phyloP scores from a whole-genome alignment of 2,113 vertebrate genomes.

The Phrynosoma blainvillii region DNA sequence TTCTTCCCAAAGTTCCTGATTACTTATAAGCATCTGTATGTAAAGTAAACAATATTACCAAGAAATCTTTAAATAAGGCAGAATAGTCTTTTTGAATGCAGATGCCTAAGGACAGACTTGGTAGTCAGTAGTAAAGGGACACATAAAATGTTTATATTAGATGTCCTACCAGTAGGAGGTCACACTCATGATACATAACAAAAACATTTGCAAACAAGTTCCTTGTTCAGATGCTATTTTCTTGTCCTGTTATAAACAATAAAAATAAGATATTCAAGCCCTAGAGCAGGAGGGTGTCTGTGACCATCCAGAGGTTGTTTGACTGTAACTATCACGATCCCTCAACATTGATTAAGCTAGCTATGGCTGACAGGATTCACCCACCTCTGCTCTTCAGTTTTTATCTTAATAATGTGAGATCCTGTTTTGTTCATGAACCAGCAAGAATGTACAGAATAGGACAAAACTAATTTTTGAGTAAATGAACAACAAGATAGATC shows the following conservation, averaged over 20 bases:
- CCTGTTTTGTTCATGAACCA: too few species aligned
- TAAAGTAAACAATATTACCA: constrained; percentile 21
- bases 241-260: background rate
- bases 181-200: background rate
- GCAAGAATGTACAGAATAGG: too few species aligned
- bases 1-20: constrained; percentile 93
- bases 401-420: too few species aligned
- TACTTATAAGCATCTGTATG: constrained; percentile 81
- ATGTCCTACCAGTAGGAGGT: background rate
- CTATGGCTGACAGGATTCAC: too few species aligned
- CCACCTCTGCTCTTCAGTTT: too few species aligned
- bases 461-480: too few species aligned
- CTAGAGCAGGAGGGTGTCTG: background rate
- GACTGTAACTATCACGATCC: background rate
- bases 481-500: too few species aligned
- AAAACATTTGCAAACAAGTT: background rate
- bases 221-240: background rate
- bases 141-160: too few species aligned
- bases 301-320: background rate
- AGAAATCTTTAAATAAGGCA: background rate
- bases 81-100: background rate
- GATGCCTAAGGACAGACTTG: background rate
- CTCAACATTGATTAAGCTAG: too few species aligned
- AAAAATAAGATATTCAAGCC: background rate
- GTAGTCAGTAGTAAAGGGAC: background rate